Conservation (phyloP, 1,140 invertebrate genomes). For the Lepidurus arcticus region DNA sequence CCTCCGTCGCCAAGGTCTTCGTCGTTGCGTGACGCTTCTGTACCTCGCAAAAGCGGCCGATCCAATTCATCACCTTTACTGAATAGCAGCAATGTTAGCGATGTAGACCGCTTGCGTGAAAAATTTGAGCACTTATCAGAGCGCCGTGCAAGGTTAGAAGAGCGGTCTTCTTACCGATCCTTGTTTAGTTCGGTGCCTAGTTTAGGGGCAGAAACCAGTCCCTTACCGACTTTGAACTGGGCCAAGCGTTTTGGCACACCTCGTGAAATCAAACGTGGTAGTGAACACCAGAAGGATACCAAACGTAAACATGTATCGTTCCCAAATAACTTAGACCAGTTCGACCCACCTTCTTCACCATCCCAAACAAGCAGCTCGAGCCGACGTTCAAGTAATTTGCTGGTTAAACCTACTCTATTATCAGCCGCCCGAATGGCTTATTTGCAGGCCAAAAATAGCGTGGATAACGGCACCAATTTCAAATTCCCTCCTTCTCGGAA, state of each 20-base stretch:
- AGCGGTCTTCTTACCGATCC: background rate
- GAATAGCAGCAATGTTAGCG: slow-evolving; percentile 48
- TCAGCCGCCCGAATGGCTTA: slow-evolving; percentile 30
- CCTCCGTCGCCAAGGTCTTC: slow-evolving; percentile 24
- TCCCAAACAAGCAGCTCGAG: slow-evolving; percentile 12
- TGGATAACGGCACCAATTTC: slow-evolving; percentile 26
- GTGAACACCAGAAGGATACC: background rate
- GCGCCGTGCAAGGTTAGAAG: background rate
- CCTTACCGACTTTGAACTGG: background rate
- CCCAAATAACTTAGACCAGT: slow-evolving; percentile 25
- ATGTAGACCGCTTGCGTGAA: slow-evolving; percentile 62
- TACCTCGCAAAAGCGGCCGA: background rate
- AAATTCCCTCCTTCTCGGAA: background rate
- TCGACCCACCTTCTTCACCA: background rate
- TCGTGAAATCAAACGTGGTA: slow-evolving; percentile 2
- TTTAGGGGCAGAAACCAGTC: background rate
- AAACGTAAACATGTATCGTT: slow-evolving; percentile 32
- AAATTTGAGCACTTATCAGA: slow-evolving; percentile 64
- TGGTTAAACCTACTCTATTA: slow-evolving; percentile 30
- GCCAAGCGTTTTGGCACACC: background rate
- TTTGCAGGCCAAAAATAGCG: slow-evolving; percentile 24
- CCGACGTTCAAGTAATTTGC: background rate
- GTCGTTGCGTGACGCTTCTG: background rate
- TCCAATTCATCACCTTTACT: slow-evolving; percentile 22
- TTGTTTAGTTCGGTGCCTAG: slow-evolving; percentile 7